phyloP scores from a whole-genome alignment of 1,140 invertebrate genomes.

The Leptinotarsa texana region DNA sequence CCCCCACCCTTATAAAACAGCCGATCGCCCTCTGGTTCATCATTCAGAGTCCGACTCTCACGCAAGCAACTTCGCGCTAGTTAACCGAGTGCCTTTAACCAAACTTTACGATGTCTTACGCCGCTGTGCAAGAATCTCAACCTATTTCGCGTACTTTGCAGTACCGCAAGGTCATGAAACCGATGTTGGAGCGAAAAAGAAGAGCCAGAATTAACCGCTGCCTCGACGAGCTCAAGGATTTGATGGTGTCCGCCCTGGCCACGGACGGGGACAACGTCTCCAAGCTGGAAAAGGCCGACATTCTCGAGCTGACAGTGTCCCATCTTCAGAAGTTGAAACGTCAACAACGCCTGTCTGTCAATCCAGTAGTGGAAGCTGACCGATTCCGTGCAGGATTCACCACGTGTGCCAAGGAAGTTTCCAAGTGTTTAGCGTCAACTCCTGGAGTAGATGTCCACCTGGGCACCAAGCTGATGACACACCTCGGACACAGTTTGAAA shows the following conservation, averaged over 20 bases:
- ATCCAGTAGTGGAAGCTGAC: slow-evolving; percentile 73
- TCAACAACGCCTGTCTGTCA: slow-evolving; percentile 69
- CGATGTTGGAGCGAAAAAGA: slow-evolving; percentile 90
- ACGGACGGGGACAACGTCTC: slow-evolving; percentile 86
- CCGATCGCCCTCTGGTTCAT: not conserved
- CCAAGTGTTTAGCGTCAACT: slow-evolving; percentile 79
- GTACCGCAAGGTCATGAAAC: slow-evolving; percentile 93
- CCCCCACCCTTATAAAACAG: slow-evolving; percentile 36
- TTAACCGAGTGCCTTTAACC: slow-evolving; percentile 21
- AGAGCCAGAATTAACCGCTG: slow-evolving; percentile 92
- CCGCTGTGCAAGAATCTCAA: slow-evolving; percentile 45
- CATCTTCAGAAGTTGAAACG: slow-evolving; percentile 83
- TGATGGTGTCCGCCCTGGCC: slow-evolving; percentile 85
- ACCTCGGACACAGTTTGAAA: slow-evolving; percentile 79
- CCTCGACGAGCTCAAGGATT: slow-evolving; percentile 87
- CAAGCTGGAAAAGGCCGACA: slow-evolving; percentile 95
- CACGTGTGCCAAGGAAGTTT: slow-evolving; percentile 90
- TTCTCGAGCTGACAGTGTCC: slow-evolving; percentile 91
- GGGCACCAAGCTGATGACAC: slow-evolving; percentile 84
- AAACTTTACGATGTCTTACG: slow-evolving; percentile 27
- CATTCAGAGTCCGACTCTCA: slow-evolving; percentile 37
- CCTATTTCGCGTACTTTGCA: slow-evolving; percentile 82
- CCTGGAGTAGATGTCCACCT: slow-evolving; percentile 82
- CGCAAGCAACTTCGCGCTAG: slow-evolving; percentile 22
- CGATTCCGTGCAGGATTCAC: slow-evolving; percentile 88